Conservation (phyloP, 2,888 invertebrate genomes). For the Dilophus febrilis region DNA sequence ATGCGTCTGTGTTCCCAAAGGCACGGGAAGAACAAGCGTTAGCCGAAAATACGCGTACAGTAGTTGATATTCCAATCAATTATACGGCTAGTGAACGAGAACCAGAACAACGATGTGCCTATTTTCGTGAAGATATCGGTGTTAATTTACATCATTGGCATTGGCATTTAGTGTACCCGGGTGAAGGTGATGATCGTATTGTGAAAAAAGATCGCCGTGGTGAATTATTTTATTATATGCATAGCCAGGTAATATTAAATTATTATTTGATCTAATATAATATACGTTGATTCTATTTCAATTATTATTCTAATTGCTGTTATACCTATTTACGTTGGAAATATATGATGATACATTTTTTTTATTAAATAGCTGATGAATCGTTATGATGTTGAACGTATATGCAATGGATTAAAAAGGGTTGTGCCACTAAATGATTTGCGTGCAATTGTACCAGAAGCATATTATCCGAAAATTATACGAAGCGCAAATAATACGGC, state of each 20-base stretch:
- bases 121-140: conserved; percentile 64
- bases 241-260: conserved; percentile 27
- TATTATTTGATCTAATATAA: neutral
- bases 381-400: conserved; percentile 22
- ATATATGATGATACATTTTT: neutral
- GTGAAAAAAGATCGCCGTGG: conserved; percentile 62
- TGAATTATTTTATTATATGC: conserved; percentile 69
- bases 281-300: neutral
- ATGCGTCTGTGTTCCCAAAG: conserved; percentile 50
- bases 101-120: conserved; percentile 55
- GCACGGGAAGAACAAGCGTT: conserved; percentile 18
- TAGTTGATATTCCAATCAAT: conserved; percentile 46
- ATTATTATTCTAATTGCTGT: neutral
- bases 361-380: conserved; percentile 2
- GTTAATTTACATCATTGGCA: conserved; percentile 75
- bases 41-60: conserved; percentile 32
- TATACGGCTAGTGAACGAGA: conserved; percentile 51
- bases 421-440: conserved; percentile 32
- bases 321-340: neutral
- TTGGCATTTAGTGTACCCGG: conserved; percentile 4
- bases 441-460: conserved; percentile 52
- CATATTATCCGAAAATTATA: conserved; percentile 68
- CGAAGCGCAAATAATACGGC: conserved; percentile 45
- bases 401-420: conserved; percentile 17
- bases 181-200: conserved; percentile 38